phyloP scores from a whole-genome alignment of 2,797 vertebrate genomes.

The Aphelocoma californica region DNA sequence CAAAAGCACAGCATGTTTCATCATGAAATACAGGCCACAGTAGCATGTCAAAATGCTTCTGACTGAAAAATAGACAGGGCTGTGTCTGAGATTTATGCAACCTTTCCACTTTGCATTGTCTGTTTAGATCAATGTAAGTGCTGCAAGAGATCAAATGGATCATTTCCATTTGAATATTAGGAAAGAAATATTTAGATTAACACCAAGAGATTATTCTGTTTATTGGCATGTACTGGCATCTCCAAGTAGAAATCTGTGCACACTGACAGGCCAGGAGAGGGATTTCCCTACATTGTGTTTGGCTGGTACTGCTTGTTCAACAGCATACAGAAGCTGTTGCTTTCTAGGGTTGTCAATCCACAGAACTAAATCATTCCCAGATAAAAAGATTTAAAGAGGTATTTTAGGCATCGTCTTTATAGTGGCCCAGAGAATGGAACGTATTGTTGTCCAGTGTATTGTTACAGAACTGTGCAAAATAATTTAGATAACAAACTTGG shows the following conservation, averaged over 20 bases:
- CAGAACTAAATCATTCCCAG: neutral
- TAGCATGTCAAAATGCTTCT: neutral
- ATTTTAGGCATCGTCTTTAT: neutral
- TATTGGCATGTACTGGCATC: neutral
- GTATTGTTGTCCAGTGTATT: neutral
- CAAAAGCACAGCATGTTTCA: constrained; percentile 6
- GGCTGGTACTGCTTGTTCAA: neutral
- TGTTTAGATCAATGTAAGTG: neutral
- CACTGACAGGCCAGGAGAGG: neutral
- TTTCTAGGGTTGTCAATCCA: neutral
- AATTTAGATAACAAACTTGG: neutral
- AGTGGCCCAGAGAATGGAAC: neutral
- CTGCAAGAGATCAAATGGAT: neutral
- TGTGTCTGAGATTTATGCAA: neutral
- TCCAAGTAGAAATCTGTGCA: neutral
- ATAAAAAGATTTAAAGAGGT: neutral
- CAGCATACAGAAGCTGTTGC: neutral
- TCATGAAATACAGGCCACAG: neutral
- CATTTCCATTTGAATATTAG: neutral
- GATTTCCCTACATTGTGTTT: neutral
- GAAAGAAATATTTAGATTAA: neutral
- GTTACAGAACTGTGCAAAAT: neutral
- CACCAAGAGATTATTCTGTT: neutral
- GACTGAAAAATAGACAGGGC: neutral
- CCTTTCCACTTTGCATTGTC: neutral